These are phyloP conservation scores for Temnothorax rugatulus DNA, from an alignment of 2,888 invertebrate genomes.

Conservation along the genomic window DNA sequence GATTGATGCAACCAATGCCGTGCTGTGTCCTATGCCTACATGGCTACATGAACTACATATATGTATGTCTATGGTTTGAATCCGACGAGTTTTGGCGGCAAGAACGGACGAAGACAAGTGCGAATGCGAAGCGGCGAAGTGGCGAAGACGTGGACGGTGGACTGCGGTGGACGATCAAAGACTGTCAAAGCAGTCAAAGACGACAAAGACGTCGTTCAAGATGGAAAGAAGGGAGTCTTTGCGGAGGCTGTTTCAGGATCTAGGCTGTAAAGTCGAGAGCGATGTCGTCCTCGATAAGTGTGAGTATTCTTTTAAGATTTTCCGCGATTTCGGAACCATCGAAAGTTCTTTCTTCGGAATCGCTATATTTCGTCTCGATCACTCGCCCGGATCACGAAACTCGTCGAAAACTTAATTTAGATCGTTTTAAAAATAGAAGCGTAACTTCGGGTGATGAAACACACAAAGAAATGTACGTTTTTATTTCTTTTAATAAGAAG, in stretches of 20 bases:
- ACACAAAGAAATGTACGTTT: background rate
- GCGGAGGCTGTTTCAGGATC: slow-evolving; percentile 74
- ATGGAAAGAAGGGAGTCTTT: slow-evolving; percentile 80
- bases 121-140: background rate
- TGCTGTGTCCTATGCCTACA: too few relatives aligned
- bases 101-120: slow-evolving; percentile 53
- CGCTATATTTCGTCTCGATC: background rate
- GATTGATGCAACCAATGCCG: too few relatives aligned
- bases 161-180: too few relatives aligned
- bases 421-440: background rate
- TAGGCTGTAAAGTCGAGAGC: slow-evolving; percentile 75
- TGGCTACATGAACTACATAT: background rate
- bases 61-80: background rate
- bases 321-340: background rate
- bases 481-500: background rate
- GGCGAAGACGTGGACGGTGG: too few relatives aligned
- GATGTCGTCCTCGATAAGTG: slow-evolving; percentile 79
- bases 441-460: background rate
- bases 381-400: background rate
- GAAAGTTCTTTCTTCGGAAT: background rate
- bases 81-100: slow-evolving; percentile 80
- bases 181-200: too few relatives aligned
- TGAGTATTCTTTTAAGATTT: slow-evolving; percentile 72
- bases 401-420: background rate
- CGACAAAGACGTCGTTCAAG: slow-evolving; percentile 53